A percentile compares a stretch with the other conserved stretches of the same genome.
Evolutionary conservation across 2,888 invertebrate genomes (phyloP).

Genomic region (Lumbricus terrestris): DNA sequence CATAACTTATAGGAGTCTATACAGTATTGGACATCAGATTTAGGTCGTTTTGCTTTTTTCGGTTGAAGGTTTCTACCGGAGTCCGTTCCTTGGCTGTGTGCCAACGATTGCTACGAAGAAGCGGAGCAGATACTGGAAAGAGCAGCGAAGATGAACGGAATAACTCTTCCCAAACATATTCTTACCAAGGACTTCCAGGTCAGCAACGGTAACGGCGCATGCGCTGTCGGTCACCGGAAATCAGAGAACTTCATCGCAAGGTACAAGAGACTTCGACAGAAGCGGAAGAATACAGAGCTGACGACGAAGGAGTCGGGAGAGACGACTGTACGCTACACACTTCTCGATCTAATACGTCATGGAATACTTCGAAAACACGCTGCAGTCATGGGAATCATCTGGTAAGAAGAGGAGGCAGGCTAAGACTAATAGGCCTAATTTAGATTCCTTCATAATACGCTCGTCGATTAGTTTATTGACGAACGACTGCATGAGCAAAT

Average conservation of each 20-base stretch:
- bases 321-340: slow-evolving; percentile 32
- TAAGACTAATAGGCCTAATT: too few relatives aligned
- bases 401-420: slow-evolving; percentile 30
- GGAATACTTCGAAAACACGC: slow-evolving; percentile 31
- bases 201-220: not conserved
- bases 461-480: not conserved
- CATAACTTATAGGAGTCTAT: too few relatives aligned
- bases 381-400: slow-evolving; percentile 39
- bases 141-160: slow-evolving; percentile 39
- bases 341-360: slow-evolving; percentile 37
- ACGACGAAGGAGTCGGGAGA: not conserved
- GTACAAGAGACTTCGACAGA: slow-evolving; percentile 3
- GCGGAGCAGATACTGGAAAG: slow-evolving; percentile 39
- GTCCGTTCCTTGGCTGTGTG: slow-evolving; percentile 41
- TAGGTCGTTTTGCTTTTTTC: too few relatives aligned
- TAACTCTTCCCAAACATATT: slow-evolving; percentile 32
- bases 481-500: not conserved
- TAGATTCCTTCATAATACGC: too few relatives aligned
- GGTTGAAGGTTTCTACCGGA: slow-evolving; percentile 40
- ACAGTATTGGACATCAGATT: too few relatives aligned
- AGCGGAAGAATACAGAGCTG: not conserved
- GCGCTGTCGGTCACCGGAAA: not conserved
- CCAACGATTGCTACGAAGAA: slow-evolving; percentile 35
- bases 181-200: slow-evolving; percentile 3
- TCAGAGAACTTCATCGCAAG: slow-evolving; percentile 13